phyloP scores from a whole-genome alignment of 2,797 vertebrate genomes.

The Psittacula echo region DNA sequence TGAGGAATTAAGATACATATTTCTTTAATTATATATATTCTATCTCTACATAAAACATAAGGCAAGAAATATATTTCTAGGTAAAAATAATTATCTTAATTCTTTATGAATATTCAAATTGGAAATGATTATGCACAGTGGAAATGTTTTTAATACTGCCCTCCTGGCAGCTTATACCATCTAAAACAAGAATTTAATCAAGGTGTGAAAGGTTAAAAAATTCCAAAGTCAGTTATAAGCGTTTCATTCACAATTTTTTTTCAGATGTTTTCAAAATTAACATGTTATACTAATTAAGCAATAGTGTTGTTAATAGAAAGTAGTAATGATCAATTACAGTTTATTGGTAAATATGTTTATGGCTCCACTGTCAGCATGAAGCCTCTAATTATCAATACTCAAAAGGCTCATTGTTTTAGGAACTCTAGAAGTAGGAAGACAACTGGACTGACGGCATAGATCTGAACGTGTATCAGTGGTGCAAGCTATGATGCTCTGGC shows the following conservation, averaged over 20 bases:
- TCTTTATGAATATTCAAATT: background rate
- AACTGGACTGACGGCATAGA: background rate
- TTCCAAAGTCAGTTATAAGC: background rate
- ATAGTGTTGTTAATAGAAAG: background rate
- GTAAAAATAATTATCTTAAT: background rate
- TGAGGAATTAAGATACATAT: background rate
- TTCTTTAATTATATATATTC: background rate
- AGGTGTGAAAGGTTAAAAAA: background rate
- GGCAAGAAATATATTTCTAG: background rate
- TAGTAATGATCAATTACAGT: background rate
- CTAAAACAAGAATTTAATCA: background rate
- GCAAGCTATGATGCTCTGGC: background rate
- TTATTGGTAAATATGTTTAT: conserved; percentile 17
- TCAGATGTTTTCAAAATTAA: background rate
- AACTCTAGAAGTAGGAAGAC: background rate
- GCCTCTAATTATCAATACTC: background rate
- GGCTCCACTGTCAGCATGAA: background rate
- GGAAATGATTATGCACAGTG: background rate
- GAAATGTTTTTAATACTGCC: background rate
- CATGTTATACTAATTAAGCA: background rate
- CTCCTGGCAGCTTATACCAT: background rate
- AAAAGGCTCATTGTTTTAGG: conserved; percentile 2
- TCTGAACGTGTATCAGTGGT: background rate
- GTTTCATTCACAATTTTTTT: background rate
- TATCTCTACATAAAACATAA: background rate